Conservation (phyloP, 2,888 invertebrate genomes). For the Linyphia triangularis region DNA sequence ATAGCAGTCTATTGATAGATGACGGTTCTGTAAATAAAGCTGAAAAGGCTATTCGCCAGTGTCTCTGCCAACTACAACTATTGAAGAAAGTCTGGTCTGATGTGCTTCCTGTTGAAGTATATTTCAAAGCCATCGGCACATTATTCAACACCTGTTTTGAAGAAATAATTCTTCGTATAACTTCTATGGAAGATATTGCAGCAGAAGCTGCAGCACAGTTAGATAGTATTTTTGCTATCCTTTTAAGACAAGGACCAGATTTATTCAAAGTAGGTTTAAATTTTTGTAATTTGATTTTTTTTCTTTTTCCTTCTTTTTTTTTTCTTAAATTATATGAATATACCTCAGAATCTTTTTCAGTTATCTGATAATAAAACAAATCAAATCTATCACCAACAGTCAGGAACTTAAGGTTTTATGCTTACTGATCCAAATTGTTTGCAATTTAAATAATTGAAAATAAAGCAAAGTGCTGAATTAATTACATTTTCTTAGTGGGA, state of each 20-base stretch:
- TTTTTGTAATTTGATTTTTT: no score
- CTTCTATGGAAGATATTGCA: constrained; percentile 88
- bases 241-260: constrained; percentile 86
- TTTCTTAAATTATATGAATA: no score
- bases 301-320: no score
- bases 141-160: constrained; percentile 85
- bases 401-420: no score
- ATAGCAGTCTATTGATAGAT: constrained; percentile 78
- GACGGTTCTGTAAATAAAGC: constrained; percentile 77
- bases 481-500: no score
- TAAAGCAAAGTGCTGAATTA: no score
- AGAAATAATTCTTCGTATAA: constrained; percentile 83
- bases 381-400: no score
- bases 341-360: no score
- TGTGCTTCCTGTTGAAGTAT: constrained; percentile 88
- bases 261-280: constrained; percentile 89
- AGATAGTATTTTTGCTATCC: constrained; percentile 87
- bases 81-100: constrained; percentile 93
- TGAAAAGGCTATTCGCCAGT: constrained; percentile 85
- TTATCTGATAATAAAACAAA: no score
- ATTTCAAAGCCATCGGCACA: constrained; percentile 86
- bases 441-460: no score
- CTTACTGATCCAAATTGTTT: no score
- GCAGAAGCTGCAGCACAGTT: constrained; percentile 89
- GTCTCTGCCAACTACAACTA: constrained; percentile 89